A percentile compares a stretch with the other conserved stretches of the same genome.
phyloP scores from a whole-genome alignment of 2,888 invertebrate species.

The Sphaeridia pumilis region DNA sequence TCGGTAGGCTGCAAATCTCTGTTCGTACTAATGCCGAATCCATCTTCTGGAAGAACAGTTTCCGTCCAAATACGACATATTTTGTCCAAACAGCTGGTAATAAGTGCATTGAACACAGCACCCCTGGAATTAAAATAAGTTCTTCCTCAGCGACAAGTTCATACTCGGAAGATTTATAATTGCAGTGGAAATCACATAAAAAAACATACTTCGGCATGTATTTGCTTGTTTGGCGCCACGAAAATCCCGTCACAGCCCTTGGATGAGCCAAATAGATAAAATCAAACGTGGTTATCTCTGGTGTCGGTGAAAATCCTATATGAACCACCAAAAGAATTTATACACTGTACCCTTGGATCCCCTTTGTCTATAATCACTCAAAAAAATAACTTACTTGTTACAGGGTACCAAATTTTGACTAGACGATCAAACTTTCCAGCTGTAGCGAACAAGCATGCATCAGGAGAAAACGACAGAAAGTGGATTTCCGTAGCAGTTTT shows the following conservation, averaged over 20 bases:
- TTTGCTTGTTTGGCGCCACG: slow-evolving; percentile 98
- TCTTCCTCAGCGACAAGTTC: not conserved
- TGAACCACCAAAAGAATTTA: no score
- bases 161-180: not conserved
- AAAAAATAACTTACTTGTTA: slow-evolving; percentile 60
- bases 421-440: slow-evolving; percentile 89
- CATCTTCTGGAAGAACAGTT: slow-evolving; percentile 91
- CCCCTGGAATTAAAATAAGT: slow-evolving; percentile 51
- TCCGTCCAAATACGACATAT: slow-evolving; percentile 99
- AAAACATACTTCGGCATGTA: slow-evolving; percentile 85
- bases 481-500: slow-evolving; percentile 85
- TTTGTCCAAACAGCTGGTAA: slow-evolving; percentile 96
- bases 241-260: slow-evolving; percentile 87
- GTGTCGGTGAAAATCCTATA: slow-evolving; percentile 34
- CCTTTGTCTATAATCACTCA: no score
- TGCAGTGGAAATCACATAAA: not conserved
- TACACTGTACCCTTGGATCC: no score
- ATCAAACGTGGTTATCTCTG: slow-evolving; percentile 67
- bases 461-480: slow-evolving; percentile 91
- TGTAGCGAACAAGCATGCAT: slow-evolving; percentile 93
- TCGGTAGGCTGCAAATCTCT: slow-evolving; percentile 45
- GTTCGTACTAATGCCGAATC: slow-evolving; percentile 51
- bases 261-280: slow-evolving; percentile 96
- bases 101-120: slow-evolving; percentile 92
- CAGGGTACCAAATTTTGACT: slow-evolving; percentile 98